These are phyloP conservation scores for Cyphomyrus plagiostoma DNA, from an alignment of 2,113 vertebrate species.

Conservation along the genomic window DNA sequence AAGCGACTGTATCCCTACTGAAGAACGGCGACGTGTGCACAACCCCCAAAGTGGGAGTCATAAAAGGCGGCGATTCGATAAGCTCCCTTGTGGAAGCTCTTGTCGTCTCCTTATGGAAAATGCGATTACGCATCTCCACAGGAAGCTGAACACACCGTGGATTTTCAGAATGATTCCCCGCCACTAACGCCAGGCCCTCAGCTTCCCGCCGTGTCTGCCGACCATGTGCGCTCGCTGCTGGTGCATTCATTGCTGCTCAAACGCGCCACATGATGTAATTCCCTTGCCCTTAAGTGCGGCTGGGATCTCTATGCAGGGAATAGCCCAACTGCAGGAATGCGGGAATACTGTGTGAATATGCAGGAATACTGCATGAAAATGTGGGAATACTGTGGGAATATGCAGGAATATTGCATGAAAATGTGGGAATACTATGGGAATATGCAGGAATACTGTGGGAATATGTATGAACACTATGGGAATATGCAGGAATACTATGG, in stretches of 20 bases:
- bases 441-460: background rate
- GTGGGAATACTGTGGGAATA: background rate
- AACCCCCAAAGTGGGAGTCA: conserved; percentile 41
- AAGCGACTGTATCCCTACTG: background rate
- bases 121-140: conserved; percentile 51
- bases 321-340: background rate
- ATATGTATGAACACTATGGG: too few relatives aligned
- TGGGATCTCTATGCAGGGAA: background rate
- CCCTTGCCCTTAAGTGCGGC: background rate
- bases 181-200: conserved; percentile 19
- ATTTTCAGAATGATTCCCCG: conserved; percentile 19
- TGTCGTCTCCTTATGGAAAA: conserved; percentile 51
- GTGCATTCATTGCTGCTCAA: background rate
- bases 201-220: background rate
- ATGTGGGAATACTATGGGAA: background rate
- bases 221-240: background rate
- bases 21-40: conserved; percentile 1
- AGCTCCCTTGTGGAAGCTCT: conserved; percentile 50
- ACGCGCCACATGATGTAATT: background rate
- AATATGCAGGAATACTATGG: background rate
- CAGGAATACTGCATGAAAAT: background rate
- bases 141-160: conserved; percentile 35
- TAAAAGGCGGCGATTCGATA: conserved; percentile 57
- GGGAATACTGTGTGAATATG: background rate
- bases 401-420: background rate